These are phyloP conservation scores for Cynocephalus volans DNA, from an alignment of 2,113 vertebrate species.

Conservation along the genomic window DNA sequence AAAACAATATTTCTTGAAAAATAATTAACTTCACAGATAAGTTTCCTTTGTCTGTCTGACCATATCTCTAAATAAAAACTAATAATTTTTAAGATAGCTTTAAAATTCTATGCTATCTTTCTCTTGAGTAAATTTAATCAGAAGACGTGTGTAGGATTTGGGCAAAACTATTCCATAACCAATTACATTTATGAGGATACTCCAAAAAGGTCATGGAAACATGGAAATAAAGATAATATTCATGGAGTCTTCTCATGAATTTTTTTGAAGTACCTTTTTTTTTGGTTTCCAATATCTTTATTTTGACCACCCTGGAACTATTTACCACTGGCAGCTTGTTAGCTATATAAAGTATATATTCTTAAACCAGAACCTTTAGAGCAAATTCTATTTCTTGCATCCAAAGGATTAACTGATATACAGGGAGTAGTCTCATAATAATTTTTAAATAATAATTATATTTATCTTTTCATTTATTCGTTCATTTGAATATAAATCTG, in stretches of 20 bases:
- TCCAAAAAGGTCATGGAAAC: no score
- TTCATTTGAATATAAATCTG: background rate
- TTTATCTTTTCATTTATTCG: background rate
- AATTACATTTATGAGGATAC: background rate
- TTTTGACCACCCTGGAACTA: background rate
- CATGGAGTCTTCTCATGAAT: no score
- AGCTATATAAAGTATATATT: conserved; percentile 27
- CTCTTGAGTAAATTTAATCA: conserved; percentile 17
- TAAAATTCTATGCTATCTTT: background rate
- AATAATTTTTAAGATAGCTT: background rate
- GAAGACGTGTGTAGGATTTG: background rate
- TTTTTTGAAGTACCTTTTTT: no score
- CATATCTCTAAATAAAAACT: background rate
- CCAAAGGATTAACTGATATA: background rate
- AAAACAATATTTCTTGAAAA: background rate
- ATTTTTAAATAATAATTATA: background rate
- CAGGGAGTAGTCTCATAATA: background rate
- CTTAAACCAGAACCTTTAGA: background rate
- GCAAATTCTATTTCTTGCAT: background rate
- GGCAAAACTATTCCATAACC: background rate
- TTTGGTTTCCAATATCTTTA: conserved; percentile 32
- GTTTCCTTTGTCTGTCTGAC: background rate
- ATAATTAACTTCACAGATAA: background rate
- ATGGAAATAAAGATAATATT: no score
- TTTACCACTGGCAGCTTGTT: background rate